Evolutionary conservation across 2,888 invertebrate genomes (phyloP), one percentile per base, ranked within the genome.

Genomic region (Drosophila fungiperda): DNA sequence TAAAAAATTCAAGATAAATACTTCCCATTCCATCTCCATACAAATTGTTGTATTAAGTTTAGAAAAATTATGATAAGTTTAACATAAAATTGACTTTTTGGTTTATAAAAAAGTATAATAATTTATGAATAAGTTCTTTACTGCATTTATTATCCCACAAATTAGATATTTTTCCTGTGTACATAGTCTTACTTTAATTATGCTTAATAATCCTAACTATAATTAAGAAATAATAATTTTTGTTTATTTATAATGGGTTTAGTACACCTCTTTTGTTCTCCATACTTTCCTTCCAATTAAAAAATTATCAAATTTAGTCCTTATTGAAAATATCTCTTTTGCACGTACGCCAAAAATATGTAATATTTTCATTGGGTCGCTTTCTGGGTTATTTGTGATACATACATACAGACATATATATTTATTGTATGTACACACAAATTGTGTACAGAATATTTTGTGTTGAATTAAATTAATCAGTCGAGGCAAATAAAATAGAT

Each of bases 321-420:
- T 35, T 17, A n/a, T 45, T 8, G 23, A n/a, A 20, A 26, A 26
- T n/a, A 29, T 57, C 57, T 32, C 20, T 11, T 32, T 8, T 20
- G 33, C 55, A 55, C 17, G n/a, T 63, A 54, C 35, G 42, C 26
- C 42, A 38, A 23, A 29, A 35, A 45, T 20, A 38, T 59, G 58
- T 49, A 15, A 38, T 63, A 6, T 38, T 20, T 40, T 49, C n/a
- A 35, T 38, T 40, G n/a, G 40, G 38, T 26, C 33, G 11, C 60
- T 63, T 74, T 77, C 52, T 76, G 64, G 71, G 59, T 68, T 78
- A 78, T 59, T 45, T 49, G 76, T 38, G 33, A 68, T 80, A 70
- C 63, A 77, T 60, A 80, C 80, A 60, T 49, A 79, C 33, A 45
- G 20, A 23, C 23, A 4, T 15, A 45, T 33, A 11, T 52, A 63